Conservation (phyloP, 2,888 invertebrate species). For the Drosophila falleni region DNA sequence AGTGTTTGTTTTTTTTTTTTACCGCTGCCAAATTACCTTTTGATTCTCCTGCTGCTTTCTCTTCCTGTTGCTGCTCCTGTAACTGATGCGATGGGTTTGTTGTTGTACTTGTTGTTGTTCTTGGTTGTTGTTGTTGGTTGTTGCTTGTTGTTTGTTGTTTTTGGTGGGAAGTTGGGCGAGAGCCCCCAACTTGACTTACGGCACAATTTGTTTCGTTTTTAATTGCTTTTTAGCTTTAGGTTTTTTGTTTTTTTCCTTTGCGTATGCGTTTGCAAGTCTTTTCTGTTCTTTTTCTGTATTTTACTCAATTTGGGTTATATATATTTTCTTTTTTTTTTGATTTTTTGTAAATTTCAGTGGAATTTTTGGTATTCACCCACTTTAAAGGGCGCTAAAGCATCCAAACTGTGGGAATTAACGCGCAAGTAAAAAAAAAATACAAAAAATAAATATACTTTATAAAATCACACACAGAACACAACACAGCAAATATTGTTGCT, state of each 20-base stretch:
- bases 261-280: neutral
- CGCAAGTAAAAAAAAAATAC: conserved; percentile 28
- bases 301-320: neutral
- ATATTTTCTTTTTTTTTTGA: neutral
- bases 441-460: conserved; percentile 30
- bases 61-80: conserved; percentile 17
- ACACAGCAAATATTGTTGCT: neutral
- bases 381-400: conserved; percentile 20
- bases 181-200: conserved; percentile 76
- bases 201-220: conserved; percentile 74
- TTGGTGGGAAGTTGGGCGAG: conserved; percentile 48
- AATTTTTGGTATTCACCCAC: conserved; percentile 18
- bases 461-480: neutral
- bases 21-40: conserved; percentile 60
- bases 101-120: conserved; percentile 12
- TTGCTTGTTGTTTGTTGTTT: conserved; percentile 10
- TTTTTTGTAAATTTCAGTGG: conserved; percentile 13
- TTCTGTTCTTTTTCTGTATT: conserved; percentile 1
- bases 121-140: neutral
- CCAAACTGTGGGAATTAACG: conserved; percentile 42
- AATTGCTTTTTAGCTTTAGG: conserved; percentile 70
- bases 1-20: conserved; percentile 24
- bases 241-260: conserved; percentile 12
- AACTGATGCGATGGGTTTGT: conserved; percentile 22
- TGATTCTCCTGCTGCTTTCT: conserved; percentile 27